These are phyloP conservation scores for Drosophila algonquin DNA, from an alignment of 2,888 invertebrate species.

Conservation along the genomic window DNA sequence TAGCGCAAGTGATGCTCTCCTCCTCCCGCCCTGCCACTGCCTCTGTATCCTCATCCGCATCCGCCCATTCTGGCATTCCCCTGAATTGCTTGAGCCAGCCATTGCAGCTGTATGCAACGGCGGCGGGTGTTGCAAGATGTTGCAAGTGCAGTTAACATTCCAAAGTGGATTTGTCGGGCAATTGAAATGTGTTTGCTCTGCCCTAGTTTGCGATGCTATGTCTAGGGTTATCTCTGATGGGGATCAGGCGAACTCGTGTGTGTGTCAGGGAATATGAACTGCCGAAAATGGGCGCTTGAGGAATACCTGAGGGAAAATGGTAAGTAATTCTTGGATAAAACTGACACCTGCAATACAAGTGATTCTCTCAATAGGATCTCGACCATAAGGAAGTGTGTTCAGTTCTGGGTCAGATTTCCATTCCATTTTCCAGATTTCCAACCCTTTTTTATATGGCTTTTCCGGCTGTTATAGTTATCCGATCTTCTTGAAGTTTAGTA, in stretches of 20 bases:
- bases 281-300: not conserved
- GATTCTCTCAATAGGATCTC: too few relatives aligned
- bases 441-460: not conserved
- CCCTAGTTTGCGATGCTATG: not conserved
- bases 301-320: too few relatives aligned
- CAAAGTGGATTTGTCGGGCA: slow-evolving; percentile 29
- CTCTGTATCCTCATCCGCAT: slow-evolving; percentile 11
- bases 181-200: slow-evolving; percentile 23
- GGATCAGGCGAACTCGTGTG: slow-evolving; percentile 7
- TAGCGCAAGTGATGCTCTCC: slow-evolving; percentile 34
- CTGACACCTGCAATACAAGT: too few relatives aligned
- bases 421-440: not conserved
- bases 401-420: not conserved
- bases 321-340: too few relatives aligned
- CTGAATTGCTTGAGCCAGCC: slow-evolving; percentile 18
- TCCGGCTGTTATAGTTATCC: not conserved
- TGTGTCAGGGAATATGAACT: slow-evolving; percentile 1
- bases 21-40: slow-evolving; percentile 20
- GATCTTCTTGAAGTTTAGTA: not conserved
- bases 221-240: not conserved
- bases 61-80: slow-evolving; percentile 4
- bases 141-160: slow-evolving; percentile 31
- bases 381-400: too few relatives aligned
- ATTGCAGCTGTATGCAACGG: slow-evolving; percentile 30
- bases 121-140: slow-evolving; percentile 1